phyloP scores from a whole-genome alignment of 2,113 vertebrate genomes.

The Hiodon alosoides region DNA sequence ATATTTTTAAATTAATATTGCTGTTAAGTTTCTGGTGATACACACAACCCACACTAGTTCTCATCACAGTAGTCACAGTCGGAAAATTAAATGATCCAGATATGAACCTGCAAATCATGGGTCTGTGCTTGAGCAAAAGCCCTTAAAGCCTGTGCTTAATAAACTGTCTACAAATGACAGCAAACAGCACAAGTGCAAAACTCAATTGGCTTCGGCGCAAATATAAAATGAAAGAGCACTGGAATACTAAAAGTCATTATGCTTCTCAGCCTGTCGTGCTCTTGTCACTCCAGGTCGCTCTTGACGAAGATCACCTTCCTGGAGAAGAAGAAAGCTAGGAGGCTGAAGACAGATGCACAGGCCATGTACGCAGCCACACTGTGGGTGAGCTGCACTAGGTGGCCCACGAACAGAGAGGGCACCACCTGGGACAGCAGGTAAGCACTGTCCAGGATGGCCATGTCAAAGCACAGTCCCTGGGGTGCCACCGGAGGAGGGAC shows the following conservation, averaged over 20 bases:
- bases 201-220: too few relatives aligned
- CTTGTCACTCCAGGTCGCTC: conserved; percentile 60
- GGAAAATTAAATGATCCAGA: too few relatives aligned
- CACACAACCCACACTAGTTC: too few relatives aligned
- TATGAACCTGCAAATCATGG: too few relatives aligned
- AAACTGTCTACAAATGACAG: too few relatives aligned
- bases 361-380: conserved; percentile 75
- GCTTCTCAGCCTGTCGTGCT: conserved; percentile 28
- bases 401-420: conserved; percentile 74
- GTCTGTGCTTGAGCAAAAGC: too few relatives aligned
- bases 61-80: too few relatives aligned
- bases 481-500: neutral
- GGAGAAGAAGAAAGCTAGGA: conserved; percentile 74
- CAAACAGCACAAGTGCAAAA: too few relatives aligned
- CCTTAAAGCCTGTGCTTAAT: too few relatives aligned
- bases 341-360: conserved; percentile 62
- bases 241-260: neutral
- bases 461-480: conserved; percentile 76
- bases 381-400: conserved; percentile 72
- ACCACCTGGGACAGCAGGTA: conserved; percentile 80
- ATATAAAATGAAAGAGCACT: too few relatives aligned
- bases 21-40: too few relatives aligned
- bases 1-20: too few relatives aligned
- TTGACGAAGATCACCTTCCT: conserved; percentile 72
- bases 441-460: conserved; percentile 81